Base-by-base conservation (phyloP, 2,888 invertebrate genomes). In the Erpobdella octoculata region DNA sequence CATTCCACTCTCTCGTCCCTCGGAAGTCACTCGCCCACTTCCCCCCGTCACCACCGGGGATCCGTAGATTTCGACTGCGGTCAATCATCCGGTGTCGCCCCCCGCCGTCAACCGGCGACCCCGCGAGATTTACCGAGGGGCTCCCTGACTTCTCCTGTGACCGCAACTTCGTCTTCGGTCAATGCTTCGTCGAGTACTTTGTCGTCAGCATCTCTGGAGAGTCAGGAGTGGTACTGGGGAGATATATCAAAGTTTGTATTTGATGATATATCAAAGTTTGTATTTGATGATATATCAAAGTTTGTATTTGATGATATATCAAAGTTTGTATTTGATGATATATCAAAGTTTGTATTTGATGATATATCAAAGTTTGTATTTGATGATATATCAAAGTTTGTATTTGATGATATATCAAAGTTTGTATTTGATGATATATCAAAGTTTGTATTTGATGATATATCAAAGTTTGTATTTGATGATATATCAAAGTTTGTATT, bases 141-240 rank as follows among this genome's bases (percentile, higher is more conserved):
- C 4, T 21, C 28, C 1, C 53, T 53, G 12, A 25, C 53, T 53
- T 28, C 53, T 8, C 21, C 9, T 1, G 5, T 53, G 6, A 1
- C 12, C 15, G 21, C 53, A 21, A n/a, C 21, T 21, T n/a, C n/a
- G 53, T 25, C 21, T 53, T 28, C 28, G 21, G 21, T 28, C 53
- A 53, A 28, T 5, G 28, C 21, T 21, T 53, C 28, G 21, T 53
- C 53, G 2, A 9, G 21, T 53, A 21, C 53, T 53, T 53, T 28
- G 1, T 5, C 25, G 35, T 21, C 25, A 33, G 41, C 38, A 4
- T 41, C 37, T 18, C 78, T 83, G 36, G 79, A 79, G 70, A 90
- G 91, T 78, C 90, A 90, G 3, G 93, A 93, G 80, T 95, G 96
- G 95, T 96, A 93, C 84, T 96, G 94, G 95, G 94, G 94, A 38